Conservation (phyloP, 92 coral and sea anemone genomes). For the Zoanthus solanderi region DNA sequence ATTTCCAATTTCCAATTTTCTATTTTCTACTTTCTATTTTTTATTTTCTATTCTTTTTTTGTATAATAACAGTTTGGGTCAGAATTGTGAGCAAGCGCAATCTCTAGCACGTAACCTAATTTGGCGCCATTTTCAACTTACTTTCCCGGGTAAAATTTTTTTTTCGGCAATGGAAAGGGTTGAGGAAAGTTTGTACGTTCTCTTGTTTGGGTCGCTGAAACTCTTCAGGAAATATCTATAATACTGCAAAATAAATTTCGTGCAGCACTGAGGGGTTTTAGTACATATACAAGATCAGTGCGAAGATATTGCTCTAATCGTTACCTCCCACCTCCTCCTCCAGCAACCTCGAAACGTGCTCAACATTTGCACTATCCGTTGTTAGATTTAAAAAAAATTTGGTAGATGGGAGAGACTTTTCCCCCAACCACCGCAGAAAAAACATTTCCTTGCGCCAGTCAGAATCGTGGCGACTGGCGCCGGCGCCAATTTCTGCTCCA, state of each 20-base stretch:
- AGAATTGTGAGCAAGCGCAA: neutral
- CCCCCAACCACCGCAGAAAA: conserved; percentile 46
- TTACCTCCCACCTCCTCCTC: neutral
- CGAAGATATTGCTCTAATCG: conserved; percentile 8
- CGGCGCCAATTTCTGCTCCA: neutral
- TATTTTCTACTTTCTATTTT: too few species aligned
- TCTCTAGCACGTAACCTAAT: neutral
- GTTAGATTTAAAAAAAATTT: conserved; percentile 23
- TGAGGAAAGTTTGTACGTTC: conserved; percentile 8
- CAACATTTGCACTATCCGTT: conserved; percentile 21
- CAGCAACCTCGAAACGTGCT: neutral
- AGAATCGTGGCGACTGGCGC: neutral
- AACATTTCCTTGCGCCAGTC: conserved; percentile 3
- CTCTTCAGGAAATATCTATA: neutral
- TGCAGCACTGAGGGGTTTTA: neutral
- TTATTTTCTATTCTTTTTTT: too few species aligned
- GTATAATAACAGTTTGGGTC: neutral
- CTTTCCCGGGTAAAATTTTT: neutral
- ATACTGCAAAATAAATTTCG: conserved; percentile 17
- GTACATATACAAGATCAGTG: conserved; percentile 1
- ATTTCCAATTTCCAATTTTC: too few species aligned
- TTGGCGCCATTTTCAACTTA: conserved; percentile 5
- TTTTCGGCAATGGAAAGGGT: neutral
- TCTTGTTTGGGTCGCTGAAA: neutral
- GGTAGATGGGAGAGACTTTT: conserved; percentile 23